Evolutionary conservation across 2,888 invertebrate genomes (phyloP).

Genomic region (Drosophila paracracens): DNA sequence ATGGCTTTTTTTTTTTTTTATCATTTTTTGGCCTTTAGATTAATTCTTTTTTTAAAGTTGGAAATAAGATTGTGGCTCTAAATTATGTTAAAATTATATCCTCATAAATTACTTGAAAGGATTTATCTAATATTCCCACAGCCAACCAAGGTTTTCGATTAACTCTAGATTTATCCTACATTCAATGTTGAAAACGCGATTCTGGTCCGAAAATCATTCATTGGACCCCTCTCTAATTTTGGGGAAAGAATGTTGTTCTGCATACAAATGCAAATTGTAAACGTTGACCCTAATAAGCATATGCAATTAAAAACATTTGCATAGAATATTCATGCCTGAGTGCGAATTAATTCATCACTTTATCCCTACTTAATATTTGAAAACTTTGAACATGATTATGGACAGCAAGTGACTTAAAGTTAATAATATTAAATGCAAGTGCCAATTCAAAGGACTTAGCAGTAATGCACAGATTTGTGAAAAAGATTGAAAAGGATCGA

Average conservation of each 20-base stretch:
- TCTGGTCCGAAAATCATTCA: background rate
- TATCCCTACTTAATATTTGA: background rate
- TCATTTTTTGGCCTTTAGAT: background rate
- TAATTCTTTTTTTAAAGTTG: background rate
- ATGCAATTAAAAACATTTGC: background rate
- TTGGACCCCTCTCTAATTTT: background rate
- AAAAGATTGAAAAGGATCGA: conserved; percentile 9
- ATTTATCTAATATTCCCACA: background rate
- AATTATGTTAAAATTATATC: background rate
- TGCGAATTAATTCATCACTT: background rate
- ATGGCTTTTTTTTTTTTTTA: background rate
- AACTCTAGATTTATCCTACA: background rate
- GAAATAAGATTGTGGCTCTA: background rate
- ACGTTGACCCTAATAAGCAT: background rate
- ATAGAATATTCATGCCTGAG: background rate
- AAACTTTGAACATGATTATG: conserved; percentile 16
- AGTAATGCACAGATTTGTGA: conserved; percentile 26
- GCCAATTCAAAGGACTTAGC: conserved; percentile 40
- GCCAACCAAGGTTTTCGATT: background rate
- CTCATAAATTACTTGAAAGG: background rate
- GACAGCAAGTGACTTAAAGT: conserved; percentile 38
- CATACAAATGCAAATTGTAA: background rate
- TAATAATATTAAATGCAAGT: conserved; percentile 30
- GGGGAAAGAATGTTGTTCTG: background rate
- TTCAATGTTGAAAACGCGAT: background rate